These are phyloP conservation scores for Tetranychus piercei DNA, from an alignment of 2,888 invertebrate species.

Conservation along the genomic window DNA sequence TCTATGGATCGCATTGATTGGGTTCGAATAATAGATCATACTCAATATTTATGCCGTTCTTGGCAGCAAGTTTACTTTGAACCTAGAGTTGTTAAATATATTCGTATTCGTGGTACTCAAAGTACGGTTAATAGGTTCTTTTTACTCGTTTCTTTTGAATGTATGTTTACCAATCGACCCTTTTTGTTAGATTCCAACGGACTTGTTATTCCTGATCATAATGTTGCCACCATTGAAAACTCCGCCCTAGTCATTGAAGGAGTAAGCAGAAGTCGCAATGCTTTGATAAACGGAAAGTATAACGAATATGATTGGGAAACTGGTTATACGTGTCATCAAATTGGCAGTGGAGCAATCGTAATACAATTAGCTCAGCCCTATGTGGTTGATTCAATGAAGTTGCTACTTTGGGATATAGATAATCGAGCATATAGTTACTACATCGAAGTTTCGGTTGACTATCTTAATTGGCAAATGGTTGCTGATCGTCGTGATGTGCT, in stretches of 20 bases:
- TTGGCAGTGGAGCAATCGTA: conserved; percentile 79
- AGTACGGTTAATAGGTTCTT: conserved; percentile 88
- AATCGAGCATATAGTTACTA: conserved; percentile 85
- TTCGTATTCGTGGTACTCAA: conserved; percentile 55
- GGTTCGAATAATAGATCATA: conserved; percentile 80
- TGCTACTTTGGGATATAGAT: conserved; percentile 93
- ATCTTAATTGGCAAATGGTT: conserved; percentile 75
- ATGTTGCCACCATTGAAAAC: conserved; percentile 74
- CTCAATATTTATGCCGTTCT: conserved; percentile 75
- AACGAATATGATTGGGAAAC: conserved; percentile 95
- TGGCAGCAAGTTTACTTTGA: conserved; percentile 90
- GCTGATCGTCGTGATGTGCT: conserved; percentile 66
- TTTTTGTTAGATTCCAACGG: conserved; percentile 43
- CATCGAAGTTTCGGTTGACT: conserved; percentile 79
- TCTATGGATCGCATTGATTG: conserved; percentile 90
- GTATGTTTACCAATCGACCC: conserved; percentile 56
- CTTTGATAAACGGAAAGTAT: conserved; percentile 82
- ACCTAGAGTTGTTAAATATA: conserved; percentile 57
- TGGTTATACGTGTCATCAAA: conserved; percentile 90
- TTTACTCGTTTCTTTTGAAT: conserved; percentile 80
- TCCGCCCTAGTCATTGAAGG: conserved; percentile 91
- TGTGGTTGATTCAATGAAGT: conserved; percentile 62
- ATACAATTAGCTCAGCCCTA: conserved; percentile 93
- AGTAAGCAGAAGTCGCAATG: conserved; percentile 76
- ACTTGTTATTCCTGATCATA: conserved; percentile 50